Percentiles rank a stretch among this genome's conserved stretches.
phyloP scores from a whole-genome alignment of 2,113 vertebrate species.

The Passer domesticus region DNA sequence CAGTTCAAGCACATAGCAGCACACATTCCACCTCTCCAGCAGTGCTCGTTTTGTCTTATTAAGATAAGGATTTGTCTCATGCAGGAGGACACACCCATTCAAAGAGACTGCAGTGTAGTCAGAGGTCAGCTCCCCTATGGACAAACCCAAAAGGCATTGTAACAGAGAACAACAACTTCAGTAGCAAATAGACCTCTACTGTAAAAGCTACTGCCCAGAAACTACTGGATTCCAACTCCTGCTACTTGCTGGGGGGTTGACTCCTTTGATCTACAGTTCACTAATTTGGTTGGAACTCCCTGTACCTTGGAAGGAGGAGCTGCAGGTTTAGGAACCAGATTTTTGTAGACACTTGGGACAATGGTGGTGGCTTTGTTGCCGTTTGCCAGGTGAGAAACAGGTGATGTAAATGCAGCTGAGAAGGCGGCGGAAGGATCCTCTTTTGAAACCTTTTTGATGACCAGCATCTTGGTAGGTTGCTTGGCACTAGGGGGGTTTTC shows the following conservation, averaged over 20 bases:
- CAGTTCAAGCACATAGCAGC: background rate
- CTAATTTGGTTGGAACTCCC: background rate
- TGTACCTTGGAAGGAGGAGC: slow-evolving; percentile 93
- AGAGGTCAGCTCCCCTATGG: background rate
- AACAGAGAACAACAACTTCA: background rate
- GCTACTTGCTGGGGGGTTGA: background rate
- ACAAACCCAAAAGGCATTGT: background rate
- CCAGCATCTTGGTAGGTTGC: slow-evolving; percentile 98
- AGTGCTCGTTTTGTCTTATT: background rate
- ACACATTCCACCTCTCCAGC: background rate
- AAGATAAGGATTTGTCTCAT: background rate
- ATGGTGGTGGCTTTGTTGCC: slow-evolving; percentile 88
- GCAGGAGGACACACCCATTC: background rate
- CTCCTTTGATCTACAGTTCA: background rate
- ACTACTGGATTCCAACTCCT: background rate
- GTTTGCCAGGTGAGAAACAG: slow-evolving; percentile 88
- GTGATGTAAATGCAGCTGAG: slow-evolving; percentile 92
- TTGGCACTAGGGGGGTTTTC: slow-evolving; percentile 99
- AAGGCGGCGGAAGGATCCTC: slow-evolving; percentile 94
- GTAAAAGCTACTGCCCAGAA: background rate
- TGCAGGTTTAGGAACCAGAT: slow-evolving; percentile 95
- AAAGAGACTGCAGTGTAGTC: background rate
- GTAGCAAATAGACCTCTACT: background rate
- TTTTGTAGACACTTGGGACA: slow-evolving; percentile 97
- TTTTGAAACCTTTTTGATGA: slow-evolving; percentile 99